Conservation (phyloP, 2,113 vertebrate species). For the Tetrax tetrax region DNA sequence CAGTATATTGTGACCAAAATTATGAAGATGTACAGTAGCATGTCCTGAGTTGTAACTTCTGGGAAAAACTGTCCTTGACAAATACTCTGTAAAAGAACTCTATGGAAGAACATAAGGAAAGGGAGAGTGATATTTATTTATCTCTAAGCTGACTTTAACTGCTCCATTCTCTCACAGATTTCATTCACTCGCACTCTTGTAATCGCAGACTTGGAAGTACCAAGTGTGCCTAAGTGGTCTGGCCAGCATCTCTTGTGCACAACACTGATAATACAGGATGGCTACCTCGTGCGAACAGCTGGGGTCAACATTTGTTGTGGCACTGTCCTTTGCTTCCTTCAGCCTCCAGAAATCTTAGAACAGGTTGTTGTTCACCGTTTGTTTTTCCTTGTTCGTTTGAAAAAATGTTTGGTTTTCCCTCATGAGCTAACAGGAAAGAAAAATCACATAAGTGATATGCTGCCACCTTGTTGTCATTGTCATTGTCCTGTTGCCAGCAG, state of each 20-base stretch:
- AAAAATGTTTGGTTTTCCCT: not conserved
- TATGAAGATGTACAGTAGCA: not conserved
- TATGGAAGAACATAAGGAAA: too few species aligned
- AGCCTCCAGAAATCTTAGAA: not conserved
- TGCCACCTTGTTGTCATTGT: fast-evolving
- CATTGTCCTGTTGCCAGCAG: fast-evolving
- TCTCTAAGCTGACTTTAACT: not conserved
- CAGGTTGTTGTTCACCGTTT: not conserved
- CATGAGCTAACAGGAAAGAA: not conserved
- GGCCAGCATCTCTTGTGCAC: not conserved
- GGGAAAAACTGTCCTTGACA: not conserved
- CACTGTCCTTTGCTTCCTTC: not conserved
- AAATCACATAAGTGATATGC: not conserved
- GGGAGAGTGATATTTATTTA: not conserved
- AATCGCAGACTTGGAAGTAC: not conserved
- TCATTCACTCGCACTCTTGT: not conserved
- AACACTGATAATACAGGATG: not conserved
- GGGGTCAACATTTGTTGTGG: not conserved
- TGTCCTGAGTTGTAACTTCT: not conserved
- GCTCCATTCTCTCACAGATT: not conserved
- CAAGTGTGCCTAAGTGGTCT: not conserved
- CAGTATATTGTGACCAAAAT: not conserved
- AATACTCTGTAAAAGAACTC: not conserved
- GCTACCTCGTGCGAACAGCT: fast-evolving
- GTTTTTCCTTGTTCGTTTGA: not conserved